Evolutionary conservation across 2,113 vertebrate genomes (phyloP).

Genomic region (Hystrix brachyura): DNA sequence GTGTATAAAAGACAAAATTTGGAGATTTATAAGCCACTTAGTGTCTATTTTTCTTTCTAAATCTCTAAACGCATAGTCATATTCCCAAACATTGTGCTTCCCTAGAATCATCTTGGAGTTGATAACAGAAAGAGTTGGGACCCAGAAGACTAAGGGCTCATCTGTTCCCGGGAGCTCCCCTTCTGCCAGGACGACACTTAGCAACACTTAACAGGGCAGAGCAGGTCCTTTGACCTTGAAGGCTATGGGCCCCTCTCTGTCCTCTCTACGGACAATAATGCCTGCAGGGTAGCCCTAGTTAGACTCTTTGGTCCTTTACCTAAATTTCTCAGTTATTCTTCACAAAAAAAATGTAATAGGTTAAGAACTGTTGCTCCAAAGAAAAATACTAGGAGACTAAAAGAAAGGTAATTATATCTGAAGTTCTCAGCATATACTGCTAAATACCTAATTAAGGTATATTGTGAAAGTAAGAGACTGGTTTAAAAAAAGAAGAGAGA

Average conservation of each 20-base stretch:
- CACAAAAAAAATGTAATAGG: conserved; percentile 54
- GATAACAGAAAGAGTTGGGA: neutral
- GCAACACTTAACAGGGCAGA: neutral
- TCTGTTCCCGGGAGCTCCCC: neutral
- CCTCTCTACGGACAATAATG: neutral
- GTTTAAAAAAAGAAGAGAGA: too few relatives aligned
- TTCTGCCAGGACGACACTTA: neutral
- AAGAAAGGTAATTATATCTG: conserved; percentile 38
- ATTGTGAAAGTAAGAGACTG: conserved; percentile 23
- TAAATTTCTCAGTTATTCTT: conserved; percentile 65
- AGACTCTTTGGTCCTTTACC: conserved; percentile 27
- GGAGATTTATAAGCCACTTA: conserved; percentile 59
- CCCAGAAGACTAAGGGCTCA: conserved; percentile 11
- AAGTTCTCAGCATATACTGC: conserved; percentile 43
- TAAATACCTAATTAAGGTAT: conserved; percentile 12
- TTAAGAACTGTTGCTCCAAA: conserved; percentile 56
- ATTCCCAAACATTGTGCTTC: conserved; percentile 45
- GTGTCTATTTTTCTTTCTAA: conserved; percentile 62
- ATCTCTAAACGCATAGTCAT: conserved; percentile 54
- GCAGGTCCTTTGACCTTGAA: neutral
- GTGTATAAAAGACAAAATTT: conserved; percentile 75
- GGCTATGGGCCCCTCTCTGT: neutral
- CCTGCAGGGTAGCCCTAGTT: conserved; percentile 1
- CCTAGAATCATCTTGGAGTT: conserved; percentile 23
- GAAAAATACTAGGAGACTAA: conserved; percentile 54